These are phyloP conservation scores for Barnardius zonarius DNA, from an alignment of 2,113 vertebrate species.

Conservation along the genomic window DNA sequence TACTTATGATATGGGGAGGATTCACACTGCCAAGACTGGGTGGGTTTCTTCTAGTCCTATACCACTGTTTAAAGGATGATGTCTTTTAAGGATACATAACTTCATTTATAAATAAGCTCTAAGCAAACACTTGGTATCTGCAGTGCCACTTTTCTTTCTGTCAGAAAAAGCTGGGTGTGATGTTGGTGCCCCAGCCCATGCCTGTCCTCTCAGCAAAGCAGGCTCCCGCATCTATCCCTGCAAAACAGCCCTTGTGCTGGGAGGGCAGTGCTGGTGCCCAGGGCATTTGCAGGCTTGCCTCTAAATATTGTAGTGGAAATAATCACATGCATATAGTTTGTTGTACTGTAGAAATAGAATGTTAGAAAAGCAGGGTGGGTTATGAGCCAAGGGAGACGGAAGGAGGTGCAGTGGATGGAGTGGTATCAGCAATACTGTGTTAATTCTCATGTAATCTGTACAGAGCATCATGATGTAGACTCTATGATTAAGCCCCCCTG, in stretches of 20 bases:
- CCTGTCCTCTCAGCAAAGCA: not conserved
- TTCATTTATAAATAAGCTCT: not conserved
- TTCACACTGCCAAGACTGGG: not conserved
- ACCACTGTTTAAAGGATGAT: not conserved
- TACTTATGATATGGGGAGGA: not conserved
- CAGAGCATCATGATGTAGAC: not conserved
- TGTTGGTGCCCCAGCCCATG: not conserved
- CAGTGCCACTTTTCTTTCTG: constrained; percentile 4
- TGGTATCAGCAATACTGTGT: not conserved
- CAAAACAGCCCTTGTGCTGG: not conserved
- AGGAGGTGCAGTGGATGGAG: not conserved
- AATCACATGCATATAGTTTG: fast-evolving
- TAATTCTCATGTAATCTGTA: not conserved
- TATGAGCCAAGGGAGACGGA: not conserved
- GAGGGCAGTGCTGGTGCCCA: not conserved
- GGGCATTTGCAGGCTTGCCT: not conserved
- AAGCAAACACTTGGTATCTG: not conserved
- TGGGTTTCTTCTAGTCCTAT: not conserved
- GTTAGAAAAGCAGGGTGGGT: not conserved
- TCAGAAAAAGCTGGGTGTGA: not conserved
- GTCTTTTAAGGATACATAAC: not conserved
- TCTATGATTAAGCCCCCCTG: not conserved
- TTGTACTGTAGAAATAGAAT: not conserved
- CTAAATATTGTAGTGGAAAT: not conserved
- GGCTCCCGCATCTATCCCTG: not conserved